Base-by-base conservation (phyloP, 2,888 invertebrate species). In the Hymenopus coronatus region DNA sequence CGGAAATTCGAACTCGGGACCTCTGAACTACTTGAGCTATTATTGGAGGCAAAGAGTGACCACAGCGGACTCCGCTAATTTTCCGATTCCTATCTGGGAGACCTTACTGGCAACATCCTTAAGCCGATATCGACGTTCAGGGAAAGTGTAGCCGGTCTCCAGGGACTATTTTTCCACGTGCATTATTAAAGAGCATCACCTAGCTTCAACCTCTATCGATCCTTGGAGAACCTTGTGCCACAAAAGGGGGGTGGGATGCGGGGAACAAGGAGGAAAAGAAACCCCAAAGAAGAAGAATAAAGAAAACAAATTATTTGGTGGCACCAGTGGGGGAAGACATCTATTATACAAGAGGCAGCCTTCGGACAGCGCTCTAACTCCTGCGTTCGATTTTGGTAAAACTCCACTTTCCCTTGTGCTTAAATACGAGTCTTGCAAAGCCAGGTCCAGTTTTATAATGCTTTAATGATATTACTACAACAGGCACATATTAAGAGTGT, bases 171-270 rank as follows among this genome's bases (percentile, higher is more conserved):
- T 81, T 86, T 70, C 6, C 70, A 25, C 86, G 28, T 87, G 87
- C 81, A 87, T 87, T 87, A 87, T 87, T 87, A 33, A 87, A 82
- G 87, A 81, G 30, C 87, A 33, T 82, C 87, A 87, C 87, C 87
- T 87, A 70, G 54, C 54, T 70, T 70, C 82, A 82, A n/a, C 54
- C 54, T 70, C 20, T 70, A 70, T 70, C 87, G 87, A 87, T 87
- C 87, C 82, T 87, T 30, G 82, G 15, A 87, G 87, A 87, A 82
- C 87, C 33, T 87, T 54, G 82, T 33, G 82, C 30, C 82, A 87
- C 87, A 87, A 82, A 87, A 33, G 33, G 87, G 30, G 54, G 54
- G 15, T 54, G 54, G 54, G 54, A 9, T 70, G 54, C 25, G 54
- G 54, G 27, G 82, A 87, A n/a, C 82, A n/a, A 40, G 40, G 30